Evolutionary conservation across 2,888 invertebrate genomes (phyloP).

Genomic region (Ischnura elegans): DNA sequence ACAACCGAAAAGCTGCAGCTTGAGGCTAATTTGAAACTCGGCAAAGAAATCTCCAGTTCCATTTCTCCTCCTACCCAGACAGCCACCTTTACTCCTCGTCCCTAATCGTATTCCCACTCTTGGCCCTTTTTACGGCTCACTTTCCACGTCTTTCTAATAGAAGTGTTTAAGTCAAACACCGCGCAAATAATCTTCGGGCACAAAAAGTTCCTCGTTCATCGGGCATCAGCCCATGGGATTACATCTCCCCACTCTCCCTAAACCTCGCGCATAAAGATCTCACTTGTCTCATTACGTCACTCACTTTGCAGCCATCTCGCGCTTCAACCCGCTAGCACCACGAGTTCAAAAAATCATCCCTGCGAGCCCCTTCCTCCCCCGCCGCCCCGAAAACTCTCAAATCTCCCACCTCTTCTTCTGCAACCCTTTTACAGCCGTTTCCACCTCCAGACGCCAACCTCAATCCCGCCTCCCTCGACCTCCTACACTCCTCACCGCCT

Average conservation of each 20-base stretch:
- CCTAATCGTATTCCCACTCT: not conserved
- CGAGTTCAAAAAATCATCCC: slow-evolving; percentile 28
- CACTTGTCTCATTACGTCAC: slow-evolving; percentile 51
- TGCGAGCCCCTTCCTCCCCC: no score
- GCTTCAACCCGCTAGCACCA: not conserved
- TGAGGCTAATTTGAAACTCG: not conserved
- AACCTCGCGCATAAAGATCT: slow-evolving; percentile 33
- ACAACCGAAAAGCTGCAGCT: not conserved
- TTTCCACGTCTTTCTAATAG: not conserved
- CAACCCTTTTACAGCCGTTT: not conserved
- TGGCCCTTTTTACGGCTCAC: not conserved
- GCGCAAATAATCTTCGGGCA: not conserved
- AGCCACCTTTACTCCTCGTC: not conserved
- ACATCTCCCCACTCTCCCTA: not conserved
- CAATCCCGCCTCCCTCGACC: not conserved
- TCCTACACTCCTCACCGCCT: not conserved
- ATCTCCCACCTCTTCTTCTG: not conserved
- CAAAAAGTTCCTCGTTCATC: slow-evolving; percentile 15
- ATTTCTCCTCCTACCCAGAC: not conserved
- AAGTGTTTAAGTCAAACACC: slow-evolving; percentile 15
- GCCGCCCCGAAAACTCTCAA: not conserved
- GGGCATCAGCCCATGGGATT: not conserved
- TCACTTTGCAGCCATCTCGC: slow-evolving; percentile 36
- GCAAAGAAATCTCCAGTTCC: not conserved
- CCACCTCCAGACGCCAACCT: not conserved